Base-by-base conservation (phyloP, 2,888 invertebrate species). In the Anthoptus insignis region DNA sequence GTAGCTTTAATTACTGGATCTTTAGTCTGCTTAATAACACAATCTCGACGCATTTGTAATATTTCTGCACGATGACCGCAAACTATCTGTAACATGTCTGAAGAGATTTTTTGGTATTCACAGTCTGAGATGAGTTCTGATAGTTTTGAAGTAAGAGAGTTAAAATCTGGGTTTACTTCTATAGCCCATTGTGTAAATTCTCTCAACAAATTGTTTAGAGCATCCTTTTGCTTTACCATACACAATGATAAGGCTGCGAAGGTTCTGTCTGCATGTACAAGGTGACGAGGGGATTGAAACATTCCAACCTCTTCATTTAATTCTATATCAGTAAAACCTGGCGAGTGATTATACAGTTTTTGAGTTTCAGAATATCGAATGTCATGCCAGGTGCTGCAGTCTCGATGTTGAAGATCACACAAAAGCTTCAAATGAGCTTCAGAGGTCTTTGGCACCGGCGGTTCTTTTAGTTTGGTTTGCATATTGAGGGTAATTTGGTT, bases 51-150 rank as follows among this genome's bases (percentile, higher is more conserved):
- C 42, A 45, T 45, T 57, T 45, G 27, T 11, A 57, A 14, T 29
- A 45, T 45, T 29, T 57, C 57, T 4, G 57, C 39, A 24, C 57
- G 39, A 22, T 57, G 57, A 29, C 29, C 57, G 19, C 57, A 57
- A 14, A 42, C 14, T 27, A 59, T 9, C 16, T 56, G 56, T 6
- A 57, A 60, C 37, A 60, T 29, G 37, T 58, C 37, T 39, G 22
- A 21, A 16, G 59, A 49, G 13, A 49, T 32, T 59, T 59, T 59
- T 11, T 32, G 47, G 34, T 24, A 49, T 1, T 59, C 49, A 37
- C 54, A 34, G n/a, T 37, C 19, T 19, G 34, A 37, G 14, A 39
- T 6, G 14, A 54, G 54, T 24, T 54, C 54, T 16, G 34, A 19
- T 34, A 39, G 16, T 54, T 54, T 54, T 39, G 21, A 34, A 9